A percentile compares a stretch with the other conserved stretches of the same genome.
Conservation (phyloP, 2,113 vertebrate genomes). For the Limanda limanda region DNA sequence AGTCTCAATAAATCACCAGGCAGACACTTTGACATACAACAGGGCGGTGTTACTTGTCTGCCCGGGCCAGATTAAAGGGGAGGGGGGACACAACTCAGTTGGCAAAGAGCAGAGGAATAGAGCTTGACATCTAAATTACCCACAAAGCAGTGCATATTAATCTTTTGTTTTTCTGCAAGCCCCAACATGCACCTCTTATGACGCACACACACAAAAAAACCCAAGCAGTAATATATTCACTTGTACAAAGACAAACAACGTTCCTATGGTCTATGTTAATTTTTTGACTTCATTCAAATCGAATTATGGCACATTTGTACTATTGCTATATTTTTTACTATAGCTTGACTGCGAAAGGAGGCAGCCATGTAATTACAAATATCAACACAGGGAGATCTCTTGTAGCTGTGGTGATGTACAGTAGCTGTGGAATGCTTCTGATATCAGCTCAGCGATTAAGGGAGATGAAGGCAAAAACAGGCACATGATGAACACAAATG, state of each 20-base stretch:
- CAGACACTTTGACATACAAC: constrained; percentile 53
- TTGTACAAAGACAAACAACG: no score
- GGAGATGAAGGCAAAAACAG: no score
- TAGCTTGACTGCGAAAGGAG: background rate
- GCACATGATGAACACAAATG: no score
- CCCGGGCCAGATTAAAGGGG: constrained; percentile 46
- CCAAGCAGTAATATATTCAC: background rate
- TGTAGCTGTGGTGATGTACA: no score
- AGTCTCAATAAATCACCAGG: constrained; percentile 48
- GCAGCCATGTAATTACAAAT: no score
- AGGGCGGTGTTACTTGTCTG: constrained; percentile 5
- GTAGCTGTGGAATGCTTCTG: no score
- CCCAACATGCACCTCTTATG: constrained; percentile 33
- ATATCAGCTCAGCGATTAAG: no score
- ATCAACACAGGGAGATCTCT: no score
- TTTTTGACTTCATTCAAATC: background rate
- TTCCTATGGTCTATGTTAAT: background rate
- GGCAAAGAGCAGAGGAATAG: constrained; percentile 49
- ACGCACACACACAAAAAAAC: constrained; percentile 4
- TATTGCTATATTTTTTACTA: background rate
- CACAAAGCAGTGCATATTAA: constrained; percentile 65
- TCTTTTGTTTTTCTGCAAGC: constrained; percentile 69
- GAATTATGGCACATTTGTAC: background rate
- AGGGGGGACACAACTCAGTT: constrained; percentile 33
- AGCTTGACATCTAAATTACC: constrained; percentile 74